These are phyloP conservation scores for Tolmerus cingulatus DNA, from an alignment of 2,888 invertebrate genomes.

Conservation along the genomic window DNA sequence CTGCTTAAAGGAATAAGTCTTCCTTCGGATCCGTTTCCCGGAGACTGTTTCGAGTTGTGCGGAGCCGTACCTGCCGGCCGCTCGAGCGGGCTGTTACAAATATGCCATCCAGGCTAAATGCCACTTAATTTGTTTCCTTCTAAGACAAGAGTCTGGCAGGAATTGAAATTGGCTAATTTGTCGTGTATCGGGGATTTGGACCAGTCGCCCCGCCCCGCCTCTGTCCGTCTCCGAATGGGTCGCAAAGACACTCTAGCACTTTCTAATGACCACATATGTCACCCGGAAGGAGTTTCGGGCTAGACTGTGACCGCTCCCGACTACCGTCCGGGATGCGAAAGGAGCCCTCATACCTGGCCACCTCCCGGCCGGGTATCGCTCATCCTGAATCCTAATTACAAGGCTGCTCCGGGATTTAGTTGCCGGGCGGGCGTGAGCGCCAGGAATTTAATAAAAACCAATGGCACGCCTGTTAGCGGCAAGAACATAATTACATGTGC, in stretches of 20 bases:
- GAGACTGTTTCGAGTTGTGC: neutral
- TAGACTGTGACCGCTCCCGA: neutral
- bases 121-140: constrained; percentile 41
- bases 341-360: neutral
- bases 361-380: neutral
- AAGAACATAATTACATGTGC: constrained; percentile 49
- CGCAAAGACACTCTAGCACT: neutral
- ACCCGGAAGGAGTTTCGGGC: neutral
- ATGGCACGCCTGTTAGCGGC: constrained; percentile 49
- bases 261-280: constrained; percentile 36
- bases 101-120: constrained; percentile 27
- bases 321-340: neutral
- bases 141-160: constrained; percentile 34
- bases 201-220: neutral
- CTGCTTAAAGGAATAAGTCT: constrained; percentile 26
- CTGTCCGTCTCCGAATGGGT: neutral
- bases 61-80: neutral
- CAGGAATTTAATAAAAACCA: constrained; percentile 50
- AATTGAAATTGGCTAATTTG: constrained; percentile 49
- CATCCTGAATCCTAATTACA: constrained; percentile 43
- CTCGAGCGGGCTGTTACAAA: constrained; percentile 15
- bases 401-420: neutral
- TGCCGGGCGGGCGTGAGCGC: neutral
- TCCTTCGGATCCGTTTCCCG: neutral
- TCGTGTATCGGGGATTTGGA: constrained; percentile 26